These are phyloP conservation scores for Labeo calbasu DNA, from an alignment of 2,797 vertebrate species.

Conservation along the genomic window DNA sequence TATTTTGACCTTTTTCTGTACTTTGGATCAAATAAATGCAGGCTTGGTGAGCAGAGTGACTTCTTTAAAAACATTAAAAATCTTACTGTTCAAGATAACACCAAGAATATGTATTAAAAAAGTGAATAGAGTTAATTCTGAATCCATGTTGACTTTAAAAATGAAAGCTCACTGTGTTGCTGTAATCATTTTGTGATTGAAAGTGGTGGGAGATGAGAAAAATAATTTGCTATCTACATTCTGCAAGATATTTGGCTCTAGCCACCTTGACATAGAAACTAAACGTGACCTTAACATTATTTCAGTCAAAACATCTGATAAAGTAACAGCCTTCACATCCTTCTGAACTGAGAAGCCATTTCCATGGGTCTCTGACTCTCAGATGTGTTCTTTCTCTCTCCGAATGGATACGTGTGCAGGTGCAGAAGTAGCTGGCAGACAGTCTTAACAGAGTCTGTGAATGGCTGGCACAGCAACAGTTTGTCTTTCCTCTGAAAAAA, in stretches of 20 bases:
- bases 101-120: not conserved
- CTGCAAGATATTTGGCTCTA: not conserved
- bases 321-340: not conserved
- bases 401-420: conserved; percentile 40
- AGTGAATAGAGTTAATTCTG: not conserved
- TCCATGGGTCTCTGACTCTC: conserved; percentile 55
- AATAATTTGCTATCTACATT: too few species aligned
- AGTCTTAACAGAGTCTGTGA: conserved; percentile 40
- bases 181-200: not conserved
- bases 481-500: not conserved
- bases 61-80: too few species aligned
- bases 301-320: conserved; percentile 25
- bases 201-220: not conserved
- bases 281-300: not conserved
- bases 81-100: not conserved
- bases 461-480: conserved; percentile 57
- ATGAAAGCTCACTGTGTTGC: not conserved
- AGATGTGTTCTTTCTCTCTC: conserved; percentile 67
- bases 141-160: not conserved
- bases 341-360: not conserved
- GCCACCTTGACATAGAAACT: not conserved
- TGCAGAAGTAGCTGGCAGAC: conserved; percentile 42
- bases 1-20: too few species aligned
- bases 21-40: too few species aligned
- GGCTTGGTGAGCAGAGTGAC: too few species aligned